Evolutionary conservation across 2,888 invertebrate species (phyloP).

Genomic region (Pteria penguin): DNA sequence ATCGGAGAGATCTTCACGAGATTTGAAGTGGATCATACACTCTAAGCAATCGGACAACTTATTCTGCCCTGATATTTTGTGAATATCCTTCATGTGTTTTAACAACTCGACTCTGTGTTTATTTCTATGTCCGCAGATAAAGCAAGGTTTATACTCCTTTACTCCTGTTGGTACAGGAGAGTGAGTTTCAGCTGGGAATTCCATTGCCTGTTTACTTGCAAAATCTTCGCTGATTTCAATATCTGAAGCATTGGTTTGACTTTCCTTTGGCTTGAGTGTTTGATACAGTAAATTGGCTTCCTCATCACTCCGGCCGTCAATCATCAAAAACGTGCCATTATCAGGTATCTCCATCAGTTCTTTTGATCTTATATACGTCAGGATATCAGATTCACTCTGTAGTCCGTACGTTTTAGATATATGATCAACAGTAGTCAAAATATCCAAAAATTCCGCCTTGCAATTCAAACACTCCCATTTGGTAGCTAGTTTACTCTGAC

Average conservation of each 20-base stretch:
- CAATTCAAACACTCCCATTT: constrained; percentile 19
- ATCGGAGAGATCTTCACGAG: background rate
- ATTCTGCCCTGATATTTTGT: constrained; percentile 8
- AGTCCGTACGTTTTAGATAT: constrained; percentile 3
- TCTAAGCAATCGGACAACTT: constrained; percentile 5
- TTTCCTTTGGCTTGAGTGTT: background rate
- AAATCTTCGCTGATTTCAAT: background rate
- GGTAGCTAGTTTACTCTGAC: background rate
- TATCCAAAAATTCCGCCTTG: background rate
- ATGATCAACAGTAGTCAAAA: constrained; percentile 1
- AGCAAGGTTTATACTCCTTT: background rate
- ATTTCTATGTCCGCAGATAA: constrained; percentile 12
- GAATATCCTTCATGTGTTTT: constrained; percentile 9
- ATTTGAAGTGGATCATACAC: constrained; percentile 16
- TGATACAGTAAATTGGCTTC: background rate
- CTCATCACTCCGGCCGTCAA: constrained; percentile 12
- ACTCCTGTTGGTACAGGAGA: background rate
- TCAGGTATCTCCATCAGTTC: constrained; percentile 9
- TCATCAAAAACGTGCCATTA: background rate
- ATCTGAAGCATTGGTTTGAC: background rate
- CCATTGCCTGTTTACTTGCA: background rate
- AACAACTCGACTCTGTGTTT: background rate
- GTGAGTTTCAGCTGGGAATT: background rate
- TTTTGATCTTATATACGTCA: constrained; percentile 3
- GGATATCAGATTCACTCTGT: background rate